Evolutionary conservation across 2,888 invertebrate species (phyloP), one percentile per base, ranked within the genome.

Genomic region (Hypomecis atomaria): DNA sequence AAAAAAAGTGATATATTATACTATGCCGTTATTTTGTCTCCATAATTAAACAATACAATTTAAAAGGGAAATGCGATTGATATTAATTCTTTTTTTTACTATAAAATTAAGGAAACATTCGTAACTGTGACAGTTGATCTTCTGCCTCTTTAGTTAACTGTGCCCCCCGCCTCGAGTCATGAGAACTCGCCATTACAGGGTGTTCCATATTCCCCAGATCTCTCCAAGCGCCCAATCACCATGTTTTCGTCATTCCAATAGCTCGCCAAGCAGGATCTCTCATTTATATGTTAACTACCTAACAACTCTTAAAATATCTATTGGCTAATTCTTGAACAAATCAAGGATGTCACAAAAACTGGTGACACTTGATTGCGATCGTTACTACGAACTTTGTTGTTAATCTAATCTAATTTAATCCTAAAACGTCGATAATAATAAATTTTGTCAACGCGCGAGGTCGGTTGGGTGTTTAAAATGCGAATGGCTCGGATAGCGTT

Each of bases 141-240:
- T 53, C 66, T 66, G 68, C 57, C 8, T 13, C 13, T 23, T 33
- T 40, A 34, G 13, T 52, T 49, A 23, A 62, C 65, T 58, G 60
- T 78, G 81, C 77, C 81, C 86, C 79, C 82, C 78, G 86, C 85
- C 81, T 77, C 80, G 75, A 85, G 83, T 84, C 87, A 84, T 87
- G 83, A 81, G 82, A 85, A 83, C 66, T 76, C 63, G 56, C 42
- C 54, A 65, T 43, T 80, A 90, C 85, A 87, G 88, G 86, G 74
- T 89, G 90, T 73, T 73, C 71, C 47, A 8, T 59, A 55, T 59
- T 53, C 56, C 44, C 23, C 11, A 34, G 48, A 56, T 45, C 33
- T 59, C 50, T 54, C 54, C 45, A 64, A 48, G 48, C 9, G 45
- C 42, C 13, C 6, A 66, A 61, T 55, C 33, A 54, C 40, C 50